Conservation (phyloP, 2,888 invertebrate genomes). For the Dynastes tityus region DNA sequence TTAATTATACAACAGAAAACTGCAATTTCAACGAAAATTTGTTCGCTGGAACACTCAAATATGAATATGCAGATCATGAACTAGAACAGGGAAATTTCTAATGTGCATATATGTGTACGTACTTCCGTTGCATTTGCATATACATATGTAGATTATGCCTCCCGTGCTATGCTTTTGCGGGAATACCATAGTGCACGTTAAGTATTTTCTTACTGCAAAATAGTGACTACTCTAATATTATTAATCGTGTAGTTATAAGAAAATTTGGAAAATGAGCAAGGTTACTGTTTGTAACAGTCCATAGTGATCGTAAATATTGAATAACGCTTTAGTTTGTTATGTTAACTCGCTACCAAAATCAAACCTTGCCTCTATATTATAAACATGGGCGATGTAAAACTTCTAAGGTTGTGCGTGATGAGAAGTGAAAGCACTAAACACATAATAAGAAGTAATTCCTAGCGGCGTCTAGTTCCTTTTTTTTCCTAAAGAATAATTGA, state of each 20-base stretch:
- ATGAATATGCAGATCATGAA: too few relatives aligned
- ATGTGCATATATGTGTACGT: too few relatives aligned
- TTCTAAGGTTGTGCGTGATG: neutral
- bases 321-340: neutral
- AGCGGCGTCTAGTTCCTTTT: neutral
- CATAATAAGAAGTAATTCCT: neutral
- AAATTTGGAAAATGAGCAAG: neutral
- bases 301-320: neutral
- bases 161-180: neutral
- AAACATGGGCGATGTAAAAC: neutral
- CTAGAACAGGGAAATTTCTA: too few relatives aligned
- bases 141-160: too few relatives aligned
- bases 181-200: neutral
- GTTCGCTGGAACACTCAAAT: too few relatives aligned
- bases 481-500: neutral
- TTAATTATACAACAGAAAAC: too few relatives aligned
- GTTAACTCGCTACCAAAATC: neutral
- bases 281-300: neutral
- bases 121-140: too few relatives aligned
- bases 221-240: too few relatives aligned
- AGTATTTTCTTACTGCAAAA: too few relatives aligned
- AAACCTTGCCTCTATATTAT: constrained; percentile 8
- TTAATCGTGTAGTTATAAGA: neutral
- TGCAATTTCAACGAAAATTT: too few relatives aligned
- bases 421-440: neutral